A percentile compares a stretch with the other conserved stretches of the same genome.
phyloP scores from a whole-genome alignment of 2,797 vertebrate species.

The Danio kyathit region DNA sequence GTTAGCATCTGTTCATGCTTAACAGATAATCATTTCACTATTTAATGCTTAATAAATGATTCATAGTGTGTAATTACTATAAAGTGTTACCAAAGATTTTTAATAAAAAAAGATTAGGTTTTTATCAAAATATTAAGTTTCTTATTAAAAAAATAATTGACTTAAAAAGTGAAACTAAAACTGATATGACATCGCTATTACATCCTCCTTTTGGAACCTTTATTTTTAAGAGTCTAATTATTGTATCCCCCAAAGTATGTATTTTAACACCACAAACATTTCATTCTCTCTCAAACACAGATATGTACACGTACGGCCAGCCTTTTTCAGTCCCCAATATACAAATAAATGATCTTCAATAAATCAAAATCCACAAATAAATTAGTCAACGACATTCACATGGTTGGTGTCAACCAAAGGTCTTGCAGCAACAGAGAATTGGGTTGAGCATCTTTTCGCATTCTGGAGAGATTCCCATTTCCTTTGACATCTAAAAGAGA shows the following conservation, averaged over 20 bases:
- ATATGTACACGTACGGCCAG: conserved; percentile 13
- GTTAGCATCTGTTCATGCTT: too few relatives aligned
- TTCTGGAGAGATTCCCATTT: conserved; percentile 57
- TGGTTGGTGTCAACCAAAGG: conserved; percentile 77
- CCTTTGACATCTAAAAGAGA: conserved; percentile 64
- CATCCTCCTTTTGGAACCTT: neutral
- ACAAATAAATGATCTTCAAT: conserved; percentile 72
- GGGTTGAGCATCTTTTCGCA: conserved; percentile 62
- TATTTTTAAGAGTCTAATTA: conserved; percentile 4
- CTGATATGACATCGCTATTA: too few relatives aligned
- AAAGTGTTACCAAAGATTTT: too few relatives aligned
- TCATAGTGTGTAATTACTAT: too few relatives aligned
- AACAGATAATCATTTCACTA: too few relatives aligned
- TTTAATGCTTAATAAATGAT: too few relatives aligned
- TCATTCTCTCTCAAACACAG: neutral
- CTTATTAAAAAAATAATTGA: too few relatives aligned
- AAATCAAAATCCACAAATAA: conserved; percentile 71
- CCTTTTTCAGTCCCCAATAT: neutral
- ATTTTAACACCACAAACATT: conserved; percentile 1
- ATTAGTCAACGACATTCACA: conserved; percentile 81
- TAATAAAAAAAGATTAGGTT: too few relatives aligned
- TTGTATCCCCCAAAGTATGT: conserved; percentile 11
- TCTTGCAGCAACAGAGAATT: conserved; percentile 72
- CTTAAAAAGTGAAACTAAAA: too few relatives aligned
- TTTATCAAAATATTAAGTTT: too few relatives aligned